A percentile compares a stretch with the other conserved stretches of the same genome.
Conservation (phyloP, 2,888 invertebrate genomes). For the Deilephila elpenor region DNA sequence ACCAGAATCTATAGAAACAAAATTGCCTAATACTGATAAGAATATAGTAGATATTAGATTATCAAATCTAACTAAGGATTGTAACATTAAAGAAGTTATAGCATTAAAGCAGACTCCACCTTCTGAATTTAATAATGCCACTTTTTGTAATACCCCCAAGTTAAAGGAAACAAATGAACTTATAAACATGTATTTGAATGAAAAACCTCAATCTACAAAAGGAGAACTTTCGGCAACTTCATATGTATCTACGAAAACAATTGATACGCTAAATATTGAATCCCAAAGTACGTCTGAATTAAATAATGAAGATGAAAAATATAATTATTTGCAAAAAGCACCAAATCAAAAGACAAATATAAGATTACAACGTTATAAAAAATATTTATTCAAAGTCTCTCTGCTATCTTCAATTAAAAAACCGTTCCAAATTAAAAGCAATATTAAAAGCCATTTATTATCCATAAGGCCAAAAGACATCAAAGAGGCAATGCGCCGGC, state of each 20-base stretch:
- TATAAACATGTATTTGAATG: background rate
- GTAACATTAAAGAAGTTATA: background rate
- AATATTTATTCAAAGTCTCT: background rate
- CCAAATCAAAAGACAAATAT: no score
- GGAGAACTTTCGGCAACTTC: no score
- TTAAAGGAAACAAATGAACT: conserved; percentile 11
- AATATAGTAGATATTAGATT: background rate
- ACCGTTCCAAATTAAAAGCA: background rate
- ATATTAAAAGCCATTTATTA: background rate
- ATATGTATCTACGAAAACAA: no score
- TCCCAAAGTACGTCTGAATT: no score
- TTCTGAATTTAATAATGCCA: background rate
- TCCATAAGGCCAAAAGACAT: background rate
- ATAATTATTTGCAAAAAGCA: no score
- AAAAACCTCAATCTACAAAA: no score
- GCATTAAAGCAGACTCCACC: background rate
- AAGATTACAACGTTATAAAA: background rate
- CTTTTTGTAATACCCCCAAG: background rate
- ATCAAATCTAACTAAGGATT: background rate
- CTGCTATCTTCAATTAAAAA: background rate
- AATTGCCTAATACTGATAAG: no score
- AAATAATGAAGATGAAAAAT: background rate
- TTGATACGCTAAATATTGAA: no score
- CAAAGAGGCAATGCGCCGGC: background rate
- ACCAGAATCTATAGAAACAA: no score